Percentiles rank a stretch among this genome's conserved stretches.
phyloP scores from a whole-genome alignment of 1,140 invertebrate genomes.

The Halictus rubicundus region DNA sequence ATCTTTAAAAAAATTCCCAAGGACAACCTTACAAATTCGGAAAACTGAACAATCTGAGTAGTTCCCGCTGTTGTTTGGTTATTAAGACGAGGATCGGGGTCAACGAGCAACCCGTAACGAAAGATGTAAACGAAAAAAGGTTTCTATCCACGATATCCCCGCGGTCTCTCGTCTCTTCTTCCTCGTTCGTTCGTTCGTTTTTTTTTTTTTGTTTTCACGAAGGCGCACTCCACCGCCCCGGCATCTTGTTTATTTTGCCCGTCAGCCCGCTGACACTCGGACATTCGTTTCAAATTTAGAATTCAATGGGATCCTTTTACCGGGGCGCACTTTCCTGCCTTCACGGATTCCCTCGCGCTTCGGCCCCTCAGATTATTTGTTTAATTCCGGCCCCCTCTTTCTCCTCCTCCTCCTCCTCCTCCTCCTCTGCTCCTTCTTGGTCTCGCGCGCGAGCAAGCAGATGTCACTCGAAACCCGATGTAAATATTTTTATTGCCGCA shows the following conservation, averaged over 20 bases:
- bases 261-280: constrained; percentile 79
- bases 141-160: background rate
- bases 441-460: constrained; percentile 30
- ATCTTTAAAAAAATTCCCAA: no score
- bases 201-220: constrained; percentile 13
- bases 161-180: background rate
- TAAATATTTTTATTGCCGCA: constrained; percentile 46
- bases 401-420: constrained; percentile 37
- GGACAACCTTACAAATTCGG: no score
- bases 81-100: constrained; percentile 32
- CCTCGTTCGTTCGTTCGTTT: background rate
- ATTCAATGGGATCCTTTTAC: constrained; percentile 81
- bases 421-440: background rate
- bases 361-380: constrained; percentile 74
- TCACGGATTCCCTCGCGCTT: constrained; percentile 71
- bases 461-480: constrained; percentile 51
- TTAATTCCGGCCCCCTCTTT: constrained; percentile 73
- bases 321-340: constrained; percentile 71
- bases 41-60: background rate
- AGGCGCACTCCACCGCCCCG: constrained; percentile 45
- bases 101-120: constrained; percentile 26
- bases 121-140: constrained; percentile 25
- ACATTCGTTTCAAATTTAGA: constrained; percentile 81
- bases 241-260: constrained; percentile 81
- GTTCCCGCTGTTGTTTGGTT: constrained; percentile 40